These are phyloP conservation scores for Micromesistius poutassou DNA, from an alignment of 2,797 vertebrate species.

Conservation along the genomic window DNA sequence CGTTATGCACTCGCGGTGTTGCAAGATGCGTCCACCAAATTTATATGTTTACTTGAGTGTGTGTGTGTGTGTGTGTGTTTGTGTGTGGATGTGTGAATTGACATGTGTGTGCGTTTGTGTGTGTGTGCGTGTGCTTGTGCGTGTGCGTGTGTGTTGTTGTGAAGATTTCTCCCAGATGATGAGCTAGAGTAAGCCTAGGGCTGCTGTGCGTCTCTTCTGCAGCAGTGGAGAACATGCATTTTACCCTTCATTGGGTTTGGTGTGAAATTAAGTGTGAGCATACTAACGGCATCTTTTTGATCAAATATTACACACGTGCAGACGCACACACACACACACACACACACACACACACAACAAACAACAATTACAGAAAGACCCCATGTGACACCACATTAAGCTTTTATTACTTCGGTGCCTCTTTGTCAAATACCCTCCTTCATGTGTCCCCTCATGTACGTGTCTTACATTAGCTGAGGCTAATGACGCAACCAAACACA, in stretches of 20 bases:
- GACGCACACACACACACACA: background rate
- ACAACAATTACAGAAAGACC: slow-evolving; percentile 9
- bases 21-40: too few relatives aligned
- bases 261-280: slow-evolving; percentile 7
- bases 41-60: too few relatives aligned
- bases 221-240: slow-evolving; percentile 10
- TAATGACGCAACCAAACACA: background rate
- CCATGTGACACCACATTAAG: slow-evolving; percentile 16
- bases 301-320: background rate
- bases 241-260: slow-evolving; percentile 8
- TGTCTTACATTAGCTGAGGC: background rate
- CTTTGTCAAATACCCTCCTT: background rate
- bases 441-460: background rate
- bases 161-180: background rate
- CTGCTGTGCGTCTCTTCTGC: background rate
- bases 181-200: background rate
- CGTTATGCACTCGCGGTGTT: background rate
- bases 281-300: background rate
- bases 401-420: slow-evolving; percentile 20
- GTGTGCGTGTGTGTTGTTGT: background rate
- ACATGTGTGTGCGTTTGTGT: too few relatives aligned
- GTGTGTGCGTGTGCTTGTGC: too few relatives aligned
- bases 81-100: too few relatives aligned
- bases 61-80: background rate
- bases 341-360: background rate